Evolutionary conservation across 2,888 invertebrate species (phyloP).

Genomic region (Pterostichus madidus): DNA sequence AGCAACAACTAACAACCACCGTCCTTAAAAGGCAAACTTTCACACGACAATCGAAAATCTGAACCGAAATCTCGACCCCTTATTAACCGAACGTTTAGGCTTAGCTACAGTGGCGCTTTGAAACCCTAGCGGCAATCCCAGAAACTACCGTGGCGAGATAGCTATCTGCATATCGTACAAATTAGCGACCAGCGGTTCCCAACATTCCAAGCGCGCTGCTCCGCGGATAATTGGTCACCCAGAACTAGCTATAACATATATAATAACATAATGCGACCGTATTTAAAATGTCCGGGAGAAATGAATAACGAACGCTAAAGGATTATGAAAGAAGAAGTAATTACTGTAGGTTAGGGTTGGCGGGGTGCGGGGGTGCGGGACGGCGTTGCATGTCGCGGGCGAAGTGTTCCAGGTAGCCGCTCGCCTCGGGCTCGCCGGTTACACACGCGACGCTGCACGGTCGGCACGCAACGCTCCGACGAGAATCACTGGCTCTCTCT

Average conservation of each 20-base stretch:
- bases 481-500: not conserved
- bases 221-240: constrained; percentile 67
- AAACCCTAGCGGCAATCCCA: constrained; percentile 7
- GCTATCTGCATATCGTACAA: constrained; percentile 59
- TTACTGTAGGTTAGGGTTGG: constrained; percentile 56
- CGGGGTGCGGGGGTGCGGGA: constrained; percentile 32
- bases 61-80: constrained; percentile 21
- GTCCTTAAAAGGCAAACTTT: constrained; percentile 49
- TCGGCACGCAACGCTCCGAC: constrained; percentile 55
- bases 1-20: constrained; percentile 19
- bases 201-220: constrained; percentile 9
- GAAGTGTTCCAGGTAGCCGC: constrained; percentile 74
- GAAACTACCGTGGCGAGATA: constrained; percentile 40
- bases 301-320: constrained; percentile 72
- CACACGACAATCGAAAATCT: constrained; percentile 49
- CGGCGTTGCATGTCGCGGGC: constrained; percentile 71
- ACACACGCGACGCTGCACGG: constrained; percentile 25
- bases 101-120: constrained; percentile 43
- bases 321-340: constrained; percentile 70
- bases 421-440: constrained; percentile 70
- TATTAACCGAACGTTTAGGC: constrained; percentile 32
- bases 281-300: constrained; percentile 70
- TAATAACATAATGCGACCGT: constrained; percentile 69
- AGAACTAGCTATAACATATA: constrained; percentile 67
- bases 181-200: constrained; percentile 52